Conservation (phyloP, 2,113 vertebrate species). For the Varanus komodoensis region DNA sequence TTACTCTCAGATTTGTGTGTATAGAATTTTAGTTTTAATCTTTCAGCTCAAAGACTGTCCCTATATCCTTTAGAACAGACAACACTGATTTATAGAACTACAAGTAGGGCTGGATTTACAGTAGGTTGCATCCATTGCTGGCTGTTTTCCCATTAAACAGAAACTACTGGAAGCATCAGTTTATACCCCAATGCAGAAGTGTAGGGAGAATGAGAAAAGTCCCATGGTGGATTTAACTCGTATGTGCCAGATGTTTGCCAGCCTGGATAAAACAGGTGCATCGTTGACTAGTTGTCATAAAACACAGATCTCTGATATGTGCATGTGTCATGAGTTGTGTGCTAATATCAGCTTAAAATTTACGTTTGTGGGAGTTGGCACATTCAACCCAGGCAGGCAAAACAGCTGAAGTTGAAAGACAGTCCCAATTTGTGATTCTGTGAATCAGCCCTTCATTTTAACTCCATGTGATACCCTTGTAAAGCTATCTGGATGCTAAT, state of each 20-base stretch:
- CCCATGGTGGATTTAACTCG: background rate
- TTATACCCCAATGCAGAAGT: too few species aligned
- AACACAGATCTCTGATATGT: background rate
- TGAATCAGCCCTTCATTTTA: slow-evolving; percentile 2
- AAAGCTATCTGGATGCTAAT: background rate
- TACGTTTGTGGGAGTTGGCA: background rate
- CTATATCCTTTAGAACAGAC: background rate
- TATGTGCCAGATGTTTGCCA: background rate
- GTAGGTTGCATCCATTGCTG: too few species aligned
- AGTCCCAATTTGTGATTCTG: background rate
- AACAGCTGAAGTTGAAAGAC: background rate
- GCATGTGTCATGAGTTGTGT: background rate
- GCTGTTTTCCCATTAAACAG: too few species aligned
- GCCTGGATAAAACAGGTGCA: background rate
- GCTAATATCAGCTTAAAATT: background rate
- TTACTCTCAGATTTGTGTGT: background rate
- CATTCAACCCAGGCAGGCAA: slow-evolving; percentile 13
- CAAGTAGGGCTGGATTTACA: background rate
- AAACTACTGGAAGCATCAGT: too few species aligned
- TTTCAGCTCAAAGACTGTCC: background rate
- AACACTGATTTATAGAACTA: background rate
- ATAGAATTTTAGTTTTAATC: background rate
- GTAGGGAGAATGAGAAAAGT: background rate
- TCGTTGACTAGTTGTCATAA: background rate
- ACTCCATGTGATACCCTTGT: background rate